Evolutionary conservation across 2,888 invertebrate species (phyloP).

Genomic region (Brenthis hecate): DNA sequence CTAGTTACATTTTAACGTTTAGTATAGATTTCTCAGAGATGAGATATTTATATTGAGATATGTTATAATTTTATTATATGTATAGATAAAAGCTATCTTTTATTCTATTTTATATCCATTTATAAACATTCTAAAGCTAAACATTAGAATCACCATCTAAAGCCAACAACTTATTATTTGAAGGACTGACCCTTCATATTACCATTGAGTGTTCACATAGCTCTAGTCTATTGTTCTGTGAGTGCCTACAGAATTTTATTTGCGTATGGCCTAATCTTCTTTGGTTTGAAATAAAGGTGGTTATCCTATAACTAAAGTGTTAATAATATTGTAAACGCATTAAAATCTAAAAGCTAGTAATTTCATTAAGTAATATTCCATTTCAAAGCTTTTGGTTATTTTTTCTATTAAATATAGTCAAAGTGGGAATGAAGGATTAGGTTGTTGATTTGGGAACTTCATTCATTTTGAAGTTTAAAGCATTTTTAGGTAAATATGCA

Average conservation of each 20-base stretch:
- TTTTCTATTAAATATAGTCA: conserved; percentile 13
- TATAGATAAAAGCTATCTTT: too few relatives aligned
- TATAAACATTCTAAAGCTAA: too few relatives aligned
- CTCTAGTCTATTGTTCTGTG: conserved; percentile 62
- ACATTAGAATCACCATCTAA: background rate
- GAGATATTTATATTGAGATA: too few relatives aligned
- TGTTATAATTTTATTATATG: too few relatives aligned
- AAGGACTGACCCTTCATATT: conserved; percentile 54
- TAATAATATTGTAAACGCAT: conserved; percentile 32
- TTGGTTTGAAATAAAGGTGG: conserved; percentile 29
- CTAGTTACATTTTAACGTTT: too few relatives aligned
- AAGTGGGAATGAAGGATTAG: conserved; percentile 5
- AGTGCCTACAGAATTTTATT: conserved; percentile 44
- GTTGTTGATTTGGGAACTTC: background rate
- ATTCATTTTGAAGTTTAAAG: conserved; percentile 15
- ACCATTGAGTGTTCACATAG: conserved; percentile 61
- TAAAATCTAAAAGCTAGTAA: conserved; percentile 57
- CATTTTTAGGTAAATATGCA: background rate
- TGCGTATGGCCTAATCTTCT: conserved; percentile 34
- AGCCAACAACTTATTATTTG: conserved; percentile 10
- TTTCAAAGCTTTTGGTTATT: conserved; percentile 39
- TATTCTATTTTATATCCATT: too few relatives aligned
- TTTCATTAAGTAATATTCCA: conserved; percentile 66
- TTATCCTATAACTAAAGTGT: conserved; percentile 40
- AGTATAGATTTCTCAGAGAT: too few relatives aligned